Base-by-base conservation (phyloP, 1,140 invertebrate species). In the Ceratosolen solmsi region DNA sequence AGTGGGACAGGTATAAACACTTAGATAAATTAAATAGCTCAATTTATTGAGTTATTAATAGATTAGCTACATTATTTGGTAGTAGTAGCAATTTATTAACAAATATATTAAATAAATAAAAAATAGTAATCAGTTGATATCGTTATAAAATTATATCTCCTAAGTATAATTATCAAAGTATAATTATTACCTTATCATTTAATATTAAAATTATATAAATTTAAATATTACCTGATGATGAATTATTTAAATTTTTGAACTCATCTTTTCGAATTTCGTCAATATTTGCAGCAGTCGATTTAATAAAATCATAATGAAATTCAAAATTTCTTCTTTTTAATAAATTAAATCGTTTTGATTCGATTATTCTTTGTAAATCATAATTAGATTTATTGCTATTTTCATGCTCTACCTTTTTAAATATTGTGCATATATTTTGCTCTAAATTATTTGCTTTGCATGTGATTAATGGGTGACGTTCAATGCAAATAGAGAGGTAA, bases 381-480 rank as follows among this genome's bases (percentile, higher is more conserved):
- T n/a, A 38, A 38, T 68, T 68, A 0, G 63, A 68, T 68, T 68
- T 68, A 38, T 68, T 38, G 9, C 63, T 68, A 4, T 36, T 68
- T 68, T 68, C 36, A n/a, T n/a, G 17, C 17, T 68, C 63, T 22
- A 68, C 27, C 38, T 38, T 25, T 38, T 22, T 3, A n/a, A 68
- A 11, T 8, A 13, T n/a, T 9, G 33, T 15, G 33, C 36, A 38
- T n/a, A 68, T 7, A 38, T 22, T 9, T n/a, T 68, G 17, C 9
- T 68, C 63, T 1, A 68, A n/a, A 68, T 68, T n/a, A 38, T 68
- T 68, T 1, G 33, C 5, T 68, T 68, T 1, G 7, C 33, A n/a
- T n/a, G 63, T n/a, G n/a, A 68, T 38, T n/a, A 68, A 8, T 38
- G 33, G 63, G 20, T 68, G 63, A n/a, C 63, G 63, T 7, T 68